Percentiles rank a stretch among this genome's conserved stretches.
phyloP scores from a whole-genome alignment of 2,888 invertebrate genomes.

The Yponomeuta malinellus region DNA sequence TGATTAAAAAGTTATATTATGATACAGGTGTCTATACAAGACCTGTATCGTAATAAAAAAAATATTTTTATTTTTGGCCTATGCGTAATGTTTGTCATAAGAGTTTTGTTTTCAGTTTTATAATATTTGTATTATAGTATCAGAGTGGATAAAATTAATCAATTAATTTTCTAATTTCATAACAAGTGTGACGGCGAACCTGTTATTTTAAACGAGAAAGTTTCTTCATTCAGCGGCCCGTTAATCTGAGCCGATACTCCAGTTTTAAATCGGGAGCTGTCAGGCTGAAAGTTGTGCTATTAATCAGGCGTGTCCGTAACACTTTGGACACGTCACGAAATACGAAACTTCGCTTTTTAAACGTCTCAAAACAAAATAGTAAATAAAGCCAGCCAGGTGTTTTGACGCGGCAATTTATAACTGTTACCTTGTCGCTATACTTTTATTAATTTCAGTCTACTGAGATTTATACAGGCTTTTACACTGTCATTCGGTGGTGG shows the following conservation, averaged over 20 bases:
- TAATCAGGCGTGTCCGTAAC: background rate
- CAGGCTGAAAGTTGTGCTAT: background rate
- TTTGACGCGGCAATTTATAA: conserved; percentile 46
- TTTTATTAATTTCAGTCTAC: conserved; percentile 8
- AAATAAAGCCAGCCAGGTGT: conserved; percentile 55
- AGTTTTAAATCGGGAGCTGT: background rate
- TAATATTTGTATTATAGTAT: no score
- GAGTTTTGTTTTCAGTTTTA: no score
- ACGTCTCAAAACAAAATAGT: conserved; percentile 20
- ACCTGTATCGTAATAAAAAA: no score
- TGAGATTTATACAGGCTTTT: background rate
- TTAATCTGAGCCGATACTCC: background rate
- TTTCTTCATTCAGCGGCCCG: background rate
- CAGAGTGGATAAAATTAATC: no score
- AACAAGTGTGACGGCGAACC: background rate
- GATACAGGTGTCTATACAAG: no score
- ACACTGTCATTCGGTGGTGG: background rate
- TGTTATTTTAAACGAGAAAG: background rate
- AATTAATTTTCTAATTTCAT: no score
- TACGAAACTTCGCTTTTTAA: conserved; percentile 4
- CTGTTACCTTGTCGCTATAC: conserved; percentile 1
- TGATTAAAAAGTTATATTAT: no score
- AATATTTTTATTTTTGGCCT: no score
- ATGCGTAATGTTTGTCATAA: no score
- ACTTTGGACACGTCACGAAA: background rate